Conservation (phyloP, 2,113 vertebrate species). For the Nansenia antarctica region DNA sequence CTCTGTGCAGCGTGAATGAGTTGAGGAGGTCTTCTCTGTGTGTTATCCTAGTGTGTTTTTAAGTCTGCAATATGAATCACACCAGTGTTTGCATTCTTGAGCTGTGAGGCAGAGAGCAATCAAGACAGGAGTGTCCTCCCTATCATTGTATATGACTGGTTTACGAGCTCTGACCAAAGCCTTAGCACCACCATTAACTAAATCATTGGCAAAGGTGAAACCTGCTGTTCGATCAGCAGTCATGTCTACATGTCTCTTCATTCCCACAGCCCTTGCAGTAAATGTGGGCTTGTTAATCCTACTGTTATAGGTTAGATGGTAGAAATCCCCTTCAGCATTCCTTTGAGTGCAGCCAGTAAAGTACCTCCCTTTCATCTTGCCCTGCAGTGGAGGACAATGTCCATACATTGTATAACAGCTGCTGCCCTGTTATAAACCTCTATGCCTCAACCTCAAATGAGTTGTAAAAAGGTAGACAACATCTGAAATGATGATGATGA, state of each 20-base stretch:
- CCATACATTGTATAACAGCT: not conserved
- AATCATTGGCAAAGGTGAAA: not conserved
- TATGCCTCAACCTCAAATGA: too few species aligned
- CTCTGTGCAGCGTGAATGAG: too few species aligned
- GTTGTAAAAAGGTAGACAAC: too few species aligned
- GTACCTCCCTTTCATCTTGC: not conserved
- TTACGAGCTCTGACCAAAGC: slow-evolving; percentile 9
- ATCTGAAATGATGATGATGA: too few species aligned
- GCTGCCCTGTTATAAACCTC: too few species aligned
- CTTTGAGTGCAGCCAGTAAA: slow-evolving; percentile 14
- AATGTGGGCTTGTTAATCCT: slow-evolving; percentile 2
- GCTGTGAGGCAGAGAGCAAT: slow-evolving; percentile 36
- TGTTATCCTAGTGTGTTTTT: slow-evolving; percentile 31
- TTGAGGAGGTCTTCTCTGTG: slow-evolving; percentile 36
- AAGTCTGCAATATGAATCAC: slow-evolving; percentile 50
- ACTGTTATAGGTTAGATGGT: not conserved
- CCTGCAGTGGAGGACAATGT: not conserved
- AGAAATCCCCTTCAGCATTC: not conserved
- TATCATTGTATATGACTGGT: slow-evolving; percentile 5
- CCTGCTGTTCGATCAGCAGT: too few species aligned
- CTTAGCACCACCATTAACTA: not conserved
- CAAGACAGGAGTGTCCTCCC: slow-evolving; percentile 5
- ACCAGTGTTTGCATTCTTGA: slow-evolving; percentile 59
- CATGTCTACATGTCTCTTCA: too few species aligned
- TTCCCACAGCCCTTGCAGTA: too few species aligned